phyloP scores from a whole-genome alignment of 2,797 vertebrate genomes.

The Numenius phaeopus region DNA sequence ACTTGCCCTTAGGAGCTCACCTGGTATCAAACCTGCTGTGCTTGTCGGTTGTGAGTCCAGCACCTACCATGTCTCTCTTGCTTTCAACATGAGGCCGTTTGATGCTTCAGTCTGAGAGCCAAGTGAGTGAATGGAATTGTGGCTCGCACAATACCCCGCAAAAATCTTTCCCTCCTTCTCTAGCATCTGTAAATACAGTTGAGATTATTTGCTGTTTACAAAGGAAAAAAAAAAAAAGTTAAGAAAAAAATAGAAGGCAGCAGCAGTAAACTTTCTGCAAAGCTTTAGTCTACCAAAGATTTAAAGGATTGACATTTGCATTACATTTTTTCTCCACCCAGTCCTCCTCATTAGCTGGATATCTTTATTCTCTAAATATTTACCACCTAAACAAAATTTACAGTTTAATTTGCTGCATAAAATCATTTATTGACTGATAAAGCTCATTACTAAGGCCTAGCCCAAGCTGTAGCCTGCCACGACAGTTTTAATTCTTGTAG shows the following conservation, averaged over 20 bases:
- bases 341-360: slow-evolving; percentile 83
- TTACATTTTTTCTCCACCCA: slow-evolving; percentile 71
- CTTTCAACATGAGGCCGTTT: background rate
- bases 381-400: slow-evolving; percentile 91
- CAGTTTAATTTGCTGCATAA: slow-evolving; percentile 94
- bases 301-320: slow-evolving; percentile 84
- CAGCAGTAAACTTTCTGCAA: slow-evolving; percentile 73
- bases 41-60: background rate
- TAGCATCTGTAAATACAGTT: slow-evolving; percentile 62
- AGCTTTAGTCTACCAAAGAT: slow-evolving; percentile 74
- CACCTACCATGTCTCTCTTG: accelerated
- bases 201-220: slow-evolving; percentile 69
- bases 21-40: background rate
- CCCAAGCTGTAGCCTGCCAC: slow-evolving; percentile 82
- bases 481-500: slow-evolving; percentile 92
- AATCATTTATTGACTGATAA: slow-evolving; percentile 94
- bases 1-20: background rate
- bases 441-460: slow-evolving; percentile 86
- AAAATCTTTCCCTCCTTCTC: background rate
- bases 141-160: background rate
- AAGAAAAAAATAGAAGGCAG: slow-evolving; percentile 12
- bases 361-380: slow-evolving; percentile 90
- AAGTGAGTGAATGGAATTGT: background rate
- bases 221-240: background rate
- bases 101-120: accelerated